Base-by-base conservation (phyloP, 2,797 vertebrate genomes). In the Ceryle rudis region DNA sequence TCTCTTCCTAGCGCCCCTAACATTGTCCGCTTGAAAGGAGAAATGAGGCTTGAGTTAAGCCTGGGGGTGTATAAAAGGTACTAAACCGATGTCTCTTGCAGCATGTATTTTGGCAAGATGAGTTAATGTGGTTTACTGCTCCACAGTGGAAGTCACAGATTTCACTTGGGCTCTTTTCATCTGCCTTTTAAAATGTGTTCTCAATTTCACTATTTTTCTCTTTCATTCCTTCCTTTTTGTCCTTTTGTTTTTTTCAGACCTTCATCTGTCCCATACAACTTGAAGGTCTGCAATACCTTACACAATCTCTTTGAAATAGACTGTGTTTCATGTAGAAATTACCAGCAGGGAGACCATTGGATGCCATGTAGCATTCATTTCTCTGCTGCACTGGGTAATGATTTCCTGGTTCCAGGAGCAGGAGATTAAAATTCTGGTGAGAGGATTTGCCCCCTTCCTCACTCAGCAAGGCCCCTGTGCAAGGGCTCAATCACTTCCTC, bases 391-490 rank as follows among this genome's bases (percentile, higher is more conserved):
- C 0, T 75, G 69, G 67, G 89, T 94, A 94, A 88, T 85, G 93
- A 90, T 96, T 96, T 95, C 69, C 58, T 75, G 66, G 46, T 85
- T 91, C 37, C 90, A 82, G 85, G 70, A 96, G 85, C 94, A 86
- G 85, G 62, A 90, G 77, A 95, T 97, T 91, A 95, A 87, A 96
- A 94, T 94, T 96, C 88, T 83, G 81, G 83, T 69, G 92, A 49
- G 93, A 92, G 75, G 95, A 89, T 92, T 96, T 96, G 84, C 86
- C 92, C 91, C 83, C 41, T 90, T 92, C 86, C 90, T 90, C 83
- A 64, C 94, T 94, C 93, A 87, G 90, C 92, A 82, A 79, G 94
- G 81, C 49, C 80, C 25, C 95, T 65, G 90, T 66, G 80, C 88
- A 58, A 52, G 82, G 83, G 93, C 91, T 96, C 96, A 97, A 91